Base-by-base conservation (phyloP, 37 sponge, comb jelly and placozoan species). In the Dysidea cf. avara region DNA sequence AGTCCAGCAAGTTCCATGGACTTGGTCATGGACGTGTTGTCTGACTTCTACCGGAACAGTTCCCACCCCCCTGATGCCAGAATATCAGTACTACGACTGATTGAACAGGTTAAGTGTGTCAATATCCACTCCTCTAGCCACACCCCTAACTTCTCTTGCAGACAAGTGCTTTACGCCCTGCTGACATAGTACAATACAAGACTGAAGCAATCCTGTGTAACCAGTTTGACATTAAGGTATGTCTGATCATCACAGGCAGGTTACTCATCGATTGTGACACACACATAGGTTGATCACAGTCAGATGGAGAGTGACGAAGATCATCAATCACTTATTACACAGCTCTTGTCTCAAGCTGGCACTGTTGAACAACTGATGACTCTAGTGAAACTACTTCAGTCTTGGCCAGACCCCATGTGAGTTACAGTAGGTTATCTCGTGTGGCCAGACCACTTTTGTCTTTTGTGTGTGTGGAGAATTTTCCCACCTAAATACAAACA, bases 141-240 rank as follows among this genome's bases (percentile, higher is more conserved):
- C 9, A 36, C 21, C n/a, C 7, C 16, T 14, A 12, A 22, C 7
- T 25, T 46, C 7, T 68, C 7, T 52, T 82, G 5, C 1, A 0
- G 1, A 49, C 74, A 1, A 68, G 69, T 57, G 75, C 65, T 16
- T 69, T 67, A 59, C 75, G 68, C 32, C 46, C 3, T 34, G 49
- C 28, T 0, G 20, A 66, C 18, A 35, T 82, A 29, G 61, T 74
- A 17, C 49, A 66, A 22, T 66, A 74, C 28, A 74, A 74, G 54
- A 74, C 83, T 30, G 75, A 74, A 30, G 48, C 68, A 16, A 7
- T 81, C 9, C 81, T 80, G 33, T n/a, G 55, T 17, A 21, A 17
- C 25, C 22, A 59, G 3, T 80, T 71, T 50, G 21, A 35, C 16
- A 18, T 11, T 5, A 38, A 71, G 55, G 81, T 71, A 21, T 7